Evolutionary conservation across 2,888 invertebrate species (phyloP).

Genomic region (Rhimphoctona megacephalus): DNA sequence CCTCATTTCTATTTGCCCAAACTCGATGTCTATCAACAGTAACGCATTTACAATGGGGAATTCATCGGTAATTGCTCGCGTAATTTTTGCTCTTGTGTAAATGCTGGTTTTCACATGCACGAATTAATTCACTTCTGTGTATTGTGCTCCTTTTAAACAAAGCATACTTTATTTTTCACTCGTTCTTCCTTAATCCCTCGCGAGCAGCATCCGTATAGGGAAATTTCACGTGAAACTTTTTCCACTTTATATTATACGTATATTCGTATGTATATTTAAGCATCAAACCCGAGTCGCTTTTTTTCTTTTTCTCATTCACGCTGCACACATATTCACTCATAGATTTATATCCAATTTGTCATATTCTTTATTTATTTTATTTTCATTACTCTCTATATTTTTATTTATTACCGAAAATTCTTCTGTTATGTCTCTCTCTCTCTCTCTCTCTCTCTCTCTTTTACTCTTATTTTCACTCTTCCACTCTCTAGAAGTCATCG

Average conservation of each 20-base stretch:
- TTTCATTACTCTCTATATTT: constrained; percentile 29
- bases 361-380: constrained; percentile 46
- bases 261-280: constrained; percentile 14
- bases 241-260: constrained; percentile 29
- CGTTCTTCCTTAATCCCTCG: neutral
- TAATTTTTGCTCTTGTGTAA: constrained; percentile 32
- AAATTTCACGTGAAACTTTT: constrained; percentile 40
- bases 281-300: constrained; percentile 17
- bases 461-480: neutral
- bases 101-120: constrained; percentile 26
- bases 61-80: constrained; percentile 45
- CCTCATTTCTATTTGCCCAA: neutral
- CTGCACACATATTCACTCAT: constrained; percentile 35
- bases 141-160: constrained; percentile 44
- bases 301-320: constrained; percentile 3
- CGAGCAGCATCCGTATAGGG: constrained; percentile 19
- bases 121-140: constrained; percentile 45
- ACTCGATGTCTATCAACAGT: constrained; percentile 71
- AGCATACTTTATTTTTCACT: neutral
- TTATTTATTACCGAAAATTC: constrained; percentile 27
- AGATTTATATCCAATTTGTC: constrained; percentile 53
- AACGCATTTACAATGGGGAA: constrained; percentile 40
- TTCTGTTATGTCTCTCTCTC: constrained; percentile 11
- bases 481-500: constrained; percentile 15
- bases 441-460: neutral